Conservation (phyloP, 2,113 vertebrate genomes). For the Hypomesus transpacificus region DNA sequence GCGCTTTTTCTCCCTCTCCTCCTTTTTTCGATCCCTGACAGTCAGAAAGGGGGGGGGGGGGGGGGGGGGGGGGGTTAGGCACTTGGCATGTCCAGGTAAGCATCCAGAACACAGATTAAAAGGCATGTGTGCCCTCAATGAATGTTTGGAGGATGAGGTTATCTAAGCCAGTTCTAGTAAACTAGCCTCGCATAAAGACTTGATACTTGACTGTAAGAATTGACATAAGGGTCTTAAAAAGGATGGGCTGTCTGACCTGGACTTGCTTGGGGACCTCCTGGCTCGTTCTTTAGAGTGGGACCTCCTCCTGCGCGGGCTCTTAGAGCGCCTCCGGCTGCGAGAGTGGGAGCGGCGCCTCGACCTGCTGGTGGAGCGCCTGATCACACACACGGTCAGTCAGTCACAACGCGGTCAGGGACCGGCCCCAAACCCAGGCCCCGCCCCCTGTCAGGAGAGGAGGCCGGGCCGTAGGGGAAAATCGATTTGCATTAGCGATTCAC, state of each 20-base stretch:
- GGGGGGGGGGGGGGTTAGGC: neutral
- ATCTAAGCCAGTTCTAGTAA: neutral
- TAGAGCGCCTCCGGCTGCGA: conserved; percentile 85
- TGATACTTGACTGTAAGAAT: too few species aligned
- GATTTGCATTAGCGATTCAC: too few species aligned
- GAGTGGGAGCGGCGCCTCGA: conserved; percentile 86
- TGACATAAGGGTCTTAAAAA: neutral
- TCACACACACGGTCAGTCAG: neutral
- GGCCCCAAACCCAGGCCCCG: too few species aligned
- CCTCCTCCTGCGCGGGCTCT: conserved; percentile 83
- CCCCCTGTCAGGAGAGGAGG: too few species aligned
- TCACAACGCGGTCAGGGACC: too few species aligned
- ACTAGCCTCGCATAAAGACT: neutral
- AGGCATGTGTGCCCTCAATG: too few species aligned
- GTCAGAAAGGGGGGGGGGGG: conserved; percentile 8
- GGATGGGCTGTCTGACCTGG: conserved; percentile 73
- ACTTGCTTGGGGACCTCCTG: conserved; percentile 83
- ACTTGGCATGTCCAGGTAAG: too few species aligned
- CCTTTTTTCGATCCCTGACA: conserved; percentile 90
- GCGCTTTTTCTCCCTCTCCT: conserved; percentile 86
- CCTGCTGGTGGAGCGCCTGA: conserved; percentile 84
- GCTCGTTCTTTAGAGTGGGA: conserved; percentile 84
- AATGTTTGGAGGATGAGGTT: too few species aligned
- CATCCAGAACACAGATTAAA: neutral
- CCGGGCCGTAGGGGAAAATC: too few species aligned